A percentile compares a stretch with the other conserved stretches of the same genome.
phyloP scores from a whole-genome alignment of 2,888 invertebrate species.

The Polydrusus tereticollis region DNA sequence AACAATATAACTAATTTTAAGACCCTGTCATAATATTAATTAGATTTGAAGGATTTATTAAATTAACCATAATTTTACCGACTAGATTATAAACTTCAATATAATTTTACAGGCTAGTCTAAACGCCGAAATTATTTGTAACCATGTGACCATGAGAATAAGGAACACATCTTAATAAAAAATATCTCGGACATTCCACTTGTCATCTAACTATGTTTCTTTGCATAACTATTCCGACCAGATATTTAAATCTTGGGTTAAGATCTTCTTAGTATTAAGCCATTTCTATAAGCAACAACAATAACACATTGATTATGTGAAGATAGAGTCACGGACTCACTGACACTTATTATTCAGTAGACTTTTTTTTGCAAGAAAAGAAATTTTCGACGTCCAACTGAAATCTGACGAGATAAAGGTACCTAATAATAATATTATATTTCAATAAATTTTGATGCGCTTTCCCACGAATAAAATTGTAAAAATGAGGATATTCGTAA shows the following conservation, averaged over 20 bases:
- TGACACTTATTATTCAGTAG: neutral
- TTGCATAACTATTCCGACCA: slow-evolving; percentile 22
- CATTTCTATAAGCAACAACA: neutral
- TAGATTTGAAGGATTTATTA: no score
- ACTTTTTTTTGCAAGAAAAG: neutral
- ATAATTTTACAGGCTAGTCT: no score
- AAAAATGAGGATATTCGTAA: no score
- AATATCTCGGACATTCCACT: slow-evolving; percentile 23
- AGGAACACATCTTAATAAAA: slow-evolving; percentile 34
- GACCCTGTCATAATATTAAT: no score
- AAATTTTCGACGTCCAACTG: no score
- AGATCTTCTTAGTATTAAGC: neutral
- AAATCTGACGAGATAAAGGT: no score
- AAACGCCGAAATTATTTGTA: neutral
- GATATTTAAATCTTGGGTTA: slow-evolving; percentile 5
- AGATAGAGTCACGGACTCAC: neutral
- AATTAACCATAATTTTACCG: no score
- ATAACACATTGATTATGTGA: neutral
- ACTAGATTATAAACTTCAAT: no score
- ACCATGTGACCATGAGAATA: slow-evolving; percentile 23
- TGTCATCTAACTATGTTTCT: slow-evolving; percentile 31
- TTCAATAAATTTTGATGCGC: no score
- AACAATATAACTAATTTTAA: no score
- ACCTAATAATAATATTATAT: no score
- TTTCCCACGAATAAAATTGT: no score